Evolutionary conservation across 2,113 vertebrate genomes (phyloP), one percentile per base, ranked within the genome.

Genomic region (Odobenus rosmarus): DNA sequence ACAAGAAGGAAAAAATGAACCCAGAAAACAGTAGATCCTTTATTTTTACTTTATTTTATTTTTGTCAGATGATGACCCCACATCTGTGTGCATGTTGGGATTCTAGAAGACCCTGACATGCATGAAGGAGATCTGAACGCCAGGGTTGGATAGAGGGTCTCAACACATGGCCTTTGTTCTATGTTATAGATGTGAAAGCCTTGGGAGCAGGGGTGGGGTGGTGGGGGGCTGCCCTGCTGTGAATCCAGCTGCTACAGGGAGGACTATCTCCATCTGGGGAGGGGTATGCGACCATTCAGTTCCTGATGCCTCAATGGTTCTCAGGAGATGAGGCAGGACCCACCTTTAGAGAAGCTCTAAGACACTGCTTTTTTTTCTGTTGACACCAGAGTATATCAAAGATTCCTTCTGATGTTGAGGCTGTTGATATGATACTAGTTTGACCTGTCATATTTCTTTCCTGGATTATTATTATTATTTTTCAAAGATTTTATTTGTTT

Each of bases 281-380:
- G 26, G 39, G 2, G 31, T n/a, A 24, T 23, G 15, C 1, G n/a
- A 55, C 14, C 39, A 1, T 42, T 33, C 1, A 21, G 39, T 10
- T 7, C 33, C 8, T 7, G 6, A 3, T 0, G 59, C 23, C 46
- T 57, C 7, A 2, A 1, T 5, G 28, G 21, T 61, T 79, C 18
- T 72, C 26, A 64, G 67, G 71, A 90, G 2, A 46, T 0, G n/a
- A 49, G 69, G 16, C 46, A 23, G 8, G 4, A 5, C 5, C 11
- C 49, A 36, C 21, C 67, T 33, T 46, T 51, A 49, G 26, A 53
- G 55, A 77, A 76, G 24, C 8, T 39, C 16, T 13, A 49, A 64
- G n/a, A 42, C n/a, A n/a, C 39, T 33, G 3, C 49, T 81, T 49
- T 51, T 51, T 46, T 83, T n/a, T 90, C 67, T 74, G 59, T 28